Conservation (phyloP, 1,140 invertebrate species). For the Littorina saxatilis region DNA sequence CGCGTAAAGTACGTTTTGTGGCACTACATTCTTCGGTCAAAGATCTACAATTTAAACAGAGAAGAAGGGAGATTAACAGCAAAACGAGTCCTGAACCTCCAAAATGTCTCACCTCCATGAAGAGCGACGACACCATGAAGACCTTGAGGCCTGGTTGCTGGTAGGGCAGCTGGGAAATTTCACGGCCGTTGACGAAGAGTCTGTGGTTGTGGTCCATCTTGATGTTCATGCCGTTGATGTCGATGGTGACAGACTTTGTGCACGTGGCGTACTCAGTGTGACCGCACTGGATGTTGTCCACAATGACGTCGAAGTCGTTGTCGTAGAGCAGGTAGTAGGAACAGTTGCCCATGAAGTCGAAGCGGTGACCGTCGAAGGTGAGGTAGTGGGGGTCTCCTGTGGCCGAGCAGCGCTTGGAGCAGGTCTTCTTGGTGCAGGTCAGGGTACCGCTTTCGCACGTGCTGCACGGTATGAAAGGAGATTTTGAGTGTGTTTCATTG, state of each 20-base stretch:
- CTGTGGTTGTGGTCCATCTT: slow-evolving; percentile 66
- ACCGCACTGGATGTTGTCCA: slow-evolving; percentile 31
- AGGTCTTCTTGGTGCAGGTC: slow-evolving; percentile 87
- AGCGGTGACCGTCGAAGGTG: slow-evolving; percentile 75
- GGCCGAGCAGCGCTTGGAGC: slow-evolving; percentile 84
- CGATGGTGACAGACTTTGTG: slow-evolving; percentile 84
- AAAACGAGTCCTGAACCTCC: too few species aligned
- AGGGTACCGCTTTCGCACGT: slow-evolving; percentile 85
- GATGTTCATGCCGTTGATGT: slow-evolving; percentile 48
- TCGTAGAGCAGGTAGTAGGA: slow-evolving; percentile 52
- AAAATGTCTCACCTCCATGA: slow-evolving; percentile 63
- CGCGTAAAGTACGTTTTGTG: too few species aligned
- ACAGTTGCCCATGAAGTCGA: slow-evolving; percentile 50
- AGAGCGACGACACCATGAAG: slow-evolving; percentile 83
- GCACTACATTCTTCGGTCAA: too few species aligned
- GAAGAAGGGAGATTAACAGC: too few species aligned
- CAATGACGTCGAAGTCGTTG: slow-evolving; percentile 87
- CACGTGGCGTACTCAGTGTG: slow-evolving; percentile 83
- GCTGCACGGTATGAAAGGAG: slow-evolving; percentile 70
- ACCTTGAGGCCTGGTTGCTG: slow-evolving; percentile 80
- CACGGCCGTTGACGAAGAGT: slow-evolving; percentile 80
- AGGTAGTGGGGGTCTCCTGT: slow-evolving; percentile 93
- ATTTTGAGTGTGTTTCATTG: too few species aligned
- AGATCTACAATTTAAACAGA: too few species aligned
- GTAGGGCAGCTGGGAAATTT: slow-evolving; percentile 82